phyloP scores from a whole-genome alignment of 2,797 vertebrate species.

The Peromyscus eremicus region DNA sequence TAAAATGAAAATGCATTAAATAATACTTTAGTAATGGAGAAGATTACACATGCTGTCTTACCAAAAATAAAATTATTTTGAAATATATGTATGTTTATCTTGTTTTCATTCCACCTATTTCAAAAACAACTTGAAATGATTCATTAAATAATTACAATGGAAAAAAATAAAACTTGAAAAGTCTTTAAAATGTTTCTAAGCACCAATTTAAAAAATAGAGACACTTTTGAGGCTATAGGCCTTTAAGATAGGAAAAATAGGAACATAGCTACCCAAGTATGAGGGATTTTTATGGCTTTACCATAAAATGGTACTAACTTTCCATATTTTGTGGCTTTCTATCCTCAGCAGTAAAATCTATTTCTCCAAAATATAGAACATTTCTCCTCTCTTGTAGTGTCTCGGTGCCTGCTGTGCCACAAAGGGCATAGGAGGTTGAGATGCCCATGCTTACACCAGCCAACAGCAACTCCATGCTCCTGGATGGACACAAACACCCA shows the following conservation, averaged over 20 bases:
- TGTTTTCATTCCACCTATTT: neutral
- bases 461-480: no score
- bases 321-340: neutral
- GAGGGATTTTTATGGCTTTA: neutral
- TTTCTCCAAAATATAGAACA: neutral
- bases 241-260: neutral
- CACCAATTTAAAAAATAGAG: neutral
- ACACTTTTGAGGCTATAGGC: neutral
- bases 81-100: neutral
- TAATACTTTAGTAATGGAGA: neutral
- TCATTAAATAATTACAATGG: neutral
- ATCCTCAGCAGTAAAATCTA: neutral
- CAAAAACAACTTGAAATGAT: neutral
- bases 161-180: neutral
- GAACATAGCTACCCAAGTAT: neutral
- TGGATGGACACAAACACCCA: neutral
- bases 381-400: neutral
- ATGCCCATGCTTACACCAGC: neutral
- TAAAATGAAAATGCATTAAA: neutral
- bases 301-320: no score
- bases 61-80: neutral
- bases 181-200: neutral
- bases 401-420: no score
- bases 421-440: neutral
- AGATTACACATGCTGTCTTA: neutral